Evolutionary conservation across 2,797 vertebrate species (phyloP).

Genomic region (Amphiprion clarkii): DNA sequence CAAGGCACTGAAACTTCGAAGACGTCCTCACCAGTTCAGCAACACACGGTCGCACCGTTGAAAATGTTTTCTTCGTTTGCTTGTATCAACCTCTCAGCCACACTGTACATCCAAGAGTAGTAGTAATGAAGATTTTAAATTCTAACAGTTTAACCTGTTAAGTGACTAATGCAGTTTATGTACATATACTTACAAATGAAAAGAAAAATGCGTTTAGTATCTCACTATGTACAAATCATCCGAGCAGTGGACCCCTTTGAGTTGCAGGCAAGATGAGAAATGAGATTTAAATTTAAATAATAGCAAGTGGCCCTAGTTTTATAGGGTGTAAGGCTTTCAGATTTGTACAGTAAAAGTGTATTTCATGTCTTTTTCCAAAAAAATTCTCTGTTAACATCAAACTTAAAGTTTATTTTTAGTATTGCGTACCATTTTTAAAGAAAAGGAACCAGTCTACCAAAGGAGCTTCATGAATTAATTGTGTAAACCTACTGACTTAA

Average conservation of each 20-base stretch:
- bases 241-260: constrained; percentile 29
- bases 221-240: constrained; percentile 33
- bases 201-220: constrained; percentile 37
- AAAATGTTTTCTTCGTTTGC: not conserved
- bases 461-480: constrained; percentile 43
- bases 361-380: constrained; percentile 40
- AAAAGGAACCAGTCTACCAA: constrained; percentile 47
- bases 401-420: constrained; percentile 30
- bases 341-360: constrained; percentile 46
- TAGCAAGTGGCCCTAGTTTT: constrained; percentile 79
- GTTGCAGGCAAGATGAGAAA: constrained; percentile 40
- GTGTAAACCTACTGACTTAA: not conserved
- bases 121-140: constrained; percentile 32
- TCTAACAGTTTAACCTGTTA: constrained; percentile 47
- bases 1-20: not conserved
- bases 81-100: not conserved
- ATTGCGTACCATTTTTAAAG: constrained; percentile 31
- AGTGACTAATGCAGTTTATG: constrained; percentile 60
- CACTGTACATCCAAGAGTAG: constrained; percentile 11
- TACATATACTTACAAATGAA: constrained; percentile 61
- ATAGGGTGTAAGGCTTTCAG: constrained; percentile 70
- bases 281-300: constrained; percentile 42
- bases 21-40: not conserved
- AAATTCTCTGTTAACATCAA: constrained; percentile 25
- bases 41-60: not conserved